phyloP scores from a whole-genome alignment of 2,113 vertebrate species.

The Triplophysa dalaica region DNA sequence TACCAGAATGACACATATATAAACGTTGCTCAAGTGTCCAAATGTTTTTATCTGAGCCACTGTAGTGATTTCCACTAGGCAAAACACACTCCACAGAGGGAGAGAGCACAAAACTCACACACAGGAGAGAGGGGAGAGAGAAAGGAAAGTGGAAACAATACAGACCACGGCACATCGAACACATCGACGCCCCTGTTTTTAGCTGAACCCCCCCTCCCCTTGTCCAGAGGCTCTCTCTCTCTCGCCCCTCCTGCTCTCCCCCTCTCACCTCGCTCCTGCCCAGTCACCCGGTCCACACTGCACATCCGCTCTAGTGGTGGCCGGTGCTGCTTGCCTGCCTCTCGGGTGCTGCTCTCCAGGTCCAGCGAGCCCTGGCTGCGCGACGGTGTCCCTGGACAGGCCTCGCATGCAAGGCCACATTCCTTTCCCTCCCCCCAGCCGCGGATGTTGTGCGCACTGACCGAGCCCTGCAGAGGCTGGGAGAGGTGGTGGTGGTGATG shows the following conservation, averaged over 20 bases:
- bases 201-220: slow-evolving; percentile 44
- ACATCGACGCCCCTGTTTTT: slow-evolving; percentile 48
- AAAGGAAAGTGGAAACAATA: slow-evolving; percentile 63
- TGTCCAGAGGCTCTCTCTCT: slow-evolving; percentile 61
- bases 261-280: slow-evolving; percentile 78
- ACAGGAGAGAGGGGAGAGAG: slow-evolving; percentile 66
- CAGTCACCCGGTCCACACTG: slow-evolving; percentile 89
- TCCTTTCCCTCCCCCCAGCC: slow-evolving; percentile 77
- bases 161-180: slow-evolving; percentile 72
- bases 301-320: slow-evolving; percentile 92
- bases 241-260: slow-evolving; percentile 58
- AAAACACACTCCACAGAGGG: slow-evolving; percentile 68
- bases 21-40: slow-evolving; percentile 2
- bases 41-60: slow-evolving; percentile 18
- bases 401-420: slow-evolving; percentile 82
- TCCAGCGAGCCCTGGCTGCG: slow-evolving; percentile 86
- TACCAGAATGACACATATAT: background rate
- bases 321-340: slow-evolving; percentile 81
- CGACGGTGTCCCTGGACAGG: slow-evolving; percentile 75
- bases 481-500: slow-evolving; percentile 68
- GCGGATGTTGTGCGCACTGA: slow-evolving; percentile 79
- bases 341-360: slow-evolving; percentile 81
- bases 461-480: slow-evolving; percentile 76
- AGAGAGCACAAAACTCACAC: slow-evolving; percentile 72
- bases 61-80: slow-evolving; percentile 2